A percentile compares a stretch with the other conserved stretches of the same genome.
These are phyloP conservation scores for Panagrolaimus sp. DNA, from an alignment of 1,140 invertebrate species.

Conservation along the genomic window DNA sequence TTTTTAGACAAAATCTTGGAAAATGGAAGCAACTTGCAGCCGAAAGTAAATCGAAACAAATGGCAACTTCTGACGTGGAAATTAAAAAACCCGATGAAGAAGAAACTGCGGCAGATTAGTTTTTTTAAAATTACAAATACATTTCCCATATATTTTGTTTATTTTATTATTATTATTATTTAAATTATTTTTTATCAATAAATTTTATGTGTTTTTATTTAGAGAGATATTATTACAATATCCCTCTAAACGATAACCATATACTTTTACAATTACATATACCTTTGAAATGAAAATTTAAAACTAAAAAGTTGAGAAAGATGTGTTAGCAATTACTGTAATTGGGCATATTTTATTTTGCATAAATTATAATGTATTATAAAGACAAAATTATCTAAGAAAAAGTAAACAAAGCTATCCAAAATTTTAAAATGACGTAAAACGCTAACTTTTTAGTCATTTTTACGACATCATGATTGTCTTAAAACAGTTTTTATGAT, in stretches of 20 bases:
- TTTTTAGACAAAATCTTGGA: neutral
- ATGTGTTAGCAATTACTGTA: too few species aligned
- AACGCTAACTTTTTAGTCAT: too few species aligned
- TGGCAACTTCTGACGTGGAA: neutral
- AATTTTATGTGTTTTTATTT: neutral
- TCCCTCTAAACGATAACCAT: too few species aligned
- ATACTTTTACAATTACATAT: neutral
- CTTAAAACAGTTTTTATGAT: too few species aligned
- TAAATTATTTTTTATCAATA: neutral
- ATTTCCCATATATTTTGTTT: too few species aligned
- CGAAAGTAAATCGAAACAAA: neutral
- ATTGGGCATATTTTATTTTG: too few species aligned
- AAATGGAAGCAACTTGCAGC: neutral
- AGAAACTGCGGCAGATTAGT: neutral
- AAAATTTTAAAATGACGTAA: too few species aligned
- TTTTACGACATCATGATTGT: too few species aligned
- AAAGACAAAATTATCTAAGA: too few species aligned
- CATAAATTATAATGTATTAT: too few species aligned
- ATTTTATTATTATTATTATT: too few species aligned
- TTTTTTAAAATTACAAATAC: neutral
- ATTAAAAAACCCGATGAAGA: neutral
- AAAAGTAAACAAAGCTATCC: too few species aligned
- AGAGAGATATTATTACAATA: neutral
- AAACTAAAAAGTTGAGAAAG: neutral
- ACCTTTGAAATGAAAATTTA: neutral